Evolutionary conservation across 2,113 vertebrate genomes (phyloP).

Genomic region (Monarcha castaneiventris): DNA sequence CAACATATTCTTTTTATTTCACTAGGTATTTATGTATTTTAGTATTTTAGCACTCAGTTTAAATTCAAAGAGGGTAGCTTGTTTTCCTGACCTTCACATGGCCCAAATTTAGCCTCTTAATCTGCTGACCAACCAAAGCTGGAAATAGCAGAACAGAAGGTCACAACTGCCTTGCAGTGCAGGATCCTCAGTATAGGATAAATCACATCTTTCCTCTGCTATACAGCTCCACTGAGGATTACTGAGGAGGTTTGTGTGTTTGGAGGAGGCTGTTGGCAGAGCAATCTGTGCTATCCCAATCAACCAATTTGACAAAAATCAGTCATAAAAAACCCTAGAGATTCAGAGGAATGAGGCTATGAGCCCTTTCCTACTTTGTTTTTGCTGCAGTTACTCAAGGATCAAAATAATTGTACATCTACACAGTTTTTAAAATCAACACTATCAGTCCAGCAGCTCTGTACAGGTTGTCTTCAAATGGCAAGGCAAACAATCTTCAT

Average conservation of each 20-base stretch:
- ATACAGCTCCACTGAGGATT: not conserved
- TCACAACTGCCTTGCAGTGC: not conserved
- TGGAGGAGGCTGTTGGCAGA: not conserved
- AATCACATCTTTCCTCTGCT: not conserved
- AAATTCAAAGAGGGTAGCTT: not conserved
- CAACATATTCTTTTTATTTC: not conserved
- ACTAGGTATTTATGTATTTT: not conserved
- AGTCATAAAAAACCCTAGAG: not conserved
- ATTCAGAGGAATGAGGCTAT: not conserved
- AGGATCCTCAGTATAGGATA: not conserved
- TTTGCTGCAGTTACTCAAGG: not conserved
- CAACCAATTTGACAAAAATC: not conserved
- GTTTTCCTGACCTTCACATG: not conserved
- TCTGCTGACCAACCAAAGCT: not conserved
- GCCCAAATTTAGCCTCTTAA: constrained; percentile 21
- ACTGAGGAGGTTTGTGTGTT: not conserved
- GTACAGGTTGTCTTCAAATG: not conserved
- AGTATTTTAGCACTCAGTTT: not conserved
- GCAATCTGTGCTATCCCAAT: not conserved
- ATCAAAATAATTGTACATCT: not conserved
- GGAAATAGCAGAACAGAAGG: constrained; percentile 2
- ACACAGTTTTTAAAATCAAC: not conserved
- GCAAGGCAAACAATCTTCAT: not conserved
- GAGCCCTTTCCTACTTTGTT: not conserved
- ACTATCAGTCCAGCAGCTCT: not conserved